A percentile compares a stretch with the other conserved stretches of the same genome.
Conservation (phyloP, 1,140 invertebrate genomes). For the Ceratoteleas bidentatus region DNA sequence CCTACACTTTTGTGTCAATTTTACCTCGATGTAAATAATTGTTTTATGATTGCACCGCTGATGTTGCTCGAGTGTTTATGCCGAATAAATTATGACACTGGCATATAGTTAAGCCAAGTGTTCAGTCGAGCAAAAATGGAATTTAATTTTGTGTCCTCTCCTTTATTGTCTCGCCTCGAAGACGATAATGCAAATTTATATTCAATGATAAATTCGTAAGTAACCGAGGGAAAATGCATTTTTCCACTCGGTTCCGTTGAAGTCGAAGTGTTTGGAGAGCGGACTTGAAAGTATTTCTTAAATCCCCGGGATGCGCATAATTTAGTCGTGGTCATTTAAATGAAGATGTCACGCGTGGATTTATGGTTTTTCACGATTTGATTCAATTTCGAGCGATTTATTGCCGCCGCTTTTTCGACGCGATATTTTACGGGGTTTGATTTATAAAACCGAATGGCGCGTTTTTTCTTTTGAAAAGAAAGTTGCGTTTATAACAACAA, state of each 20-base stretch:
- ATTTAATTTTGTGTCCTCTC: conserved; percentile 19
- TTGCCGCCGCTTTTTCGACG: not conserved
- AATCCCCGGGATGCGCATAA: conserved; percentile 20
- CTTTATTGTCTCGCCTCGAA: conserved; percentile 15
- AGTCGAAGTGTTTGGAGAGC: not conserved
- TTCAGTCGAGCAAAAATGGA: conserved; percentile 12
- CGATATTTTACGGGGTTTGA: conserved; percentile 5
- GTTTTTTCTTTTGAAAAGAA: not conserved
- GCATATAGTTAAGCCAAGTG: conserved; percentile 12
- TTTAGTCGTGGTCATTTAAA: conserved; percentile 24
- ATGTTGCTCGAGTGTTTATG: conserved; percentile 11
- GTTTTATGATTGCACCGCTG: conserved; percentile 24
- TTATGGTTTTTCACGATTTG: conserved; percentile 11
- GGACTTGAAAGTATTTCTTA: conserved; percentile 1
- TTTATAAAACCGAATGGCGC: conserved; percentile 4
- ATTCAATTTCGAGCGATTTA: conserved; percentile 24
- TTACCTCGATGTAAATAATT: conserved; percentile 34
- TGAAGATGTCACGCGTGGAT: conserved; percentile 13
- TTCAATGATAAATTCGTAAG: conserved; percentile 10
- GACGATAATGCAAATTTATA: conserved; percentile 29
- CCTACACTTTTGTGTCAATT: conserved; percentile 32
- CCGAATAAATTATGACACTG: conserved; percentile 13
- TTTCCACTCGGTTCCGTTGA: not conserved
- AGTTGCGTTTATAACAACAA: not conserved
- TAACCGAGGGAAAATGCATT: conserved; percentile 8